These are phyloP conservation scores for Lamellibrachia luymesi DNA, from an alignment of 1,140 invertebrate genomes.

Conservation along the genomic window DNA sequence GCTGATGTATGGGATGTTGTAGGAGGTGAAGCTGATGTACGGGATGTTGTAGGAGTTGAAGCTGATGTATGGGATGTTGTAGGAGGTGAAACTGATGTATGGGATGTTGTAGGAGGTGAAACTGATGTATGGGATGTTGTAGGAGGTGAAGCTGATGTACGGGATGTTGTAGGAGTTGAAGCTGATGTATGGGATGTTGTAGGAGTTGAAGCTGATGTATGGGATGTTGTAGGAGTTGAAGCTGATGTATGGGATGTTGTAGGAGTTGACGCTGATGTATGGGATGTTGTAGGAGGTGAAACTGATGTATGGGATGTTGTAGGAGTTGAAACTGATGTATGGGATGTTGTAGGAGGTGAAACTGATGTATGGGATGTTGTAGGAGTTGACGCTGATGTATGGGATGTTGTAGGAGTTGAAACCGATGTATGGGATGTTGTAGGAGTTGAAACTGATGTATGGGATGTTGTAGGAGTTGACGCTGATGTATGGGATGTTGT, in stretches of 20 bases:
- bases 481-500: constrained; percentile 37
- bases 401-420: not conserved
- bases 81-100: not conserved
- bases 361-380: constrained; percentile 96
- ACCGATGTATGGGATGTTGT: too few relatives aligned
- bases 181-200: constrained; percentile 37
- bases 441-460: not conserved
- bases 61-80: constrained; percentile 93
- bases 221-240: constrained; percentile 76
- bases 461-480: not conserved
- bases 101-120: not conserved
- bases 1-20: too few relatives aligned
- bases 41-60: not conserved
- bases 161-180: not conserved
- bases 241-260: not conserved
- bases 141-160: not conserved
- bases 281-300: not conserved
- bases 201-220: constrained; percentile 97
- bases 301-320: not conserved
- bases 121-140: too few relatives aligned
- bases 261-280: too few relatives aligned
- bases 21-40: not conserved
- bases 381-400: not conserved
- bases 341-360: constrained; percentile 80
- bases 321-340: not conserved